Evolutionary conservation across 2,888 invertebrate species (phyloP), one percentile per base, ranked within the genome.

Genomic region (Sarcophaga rosellei): DNA sequence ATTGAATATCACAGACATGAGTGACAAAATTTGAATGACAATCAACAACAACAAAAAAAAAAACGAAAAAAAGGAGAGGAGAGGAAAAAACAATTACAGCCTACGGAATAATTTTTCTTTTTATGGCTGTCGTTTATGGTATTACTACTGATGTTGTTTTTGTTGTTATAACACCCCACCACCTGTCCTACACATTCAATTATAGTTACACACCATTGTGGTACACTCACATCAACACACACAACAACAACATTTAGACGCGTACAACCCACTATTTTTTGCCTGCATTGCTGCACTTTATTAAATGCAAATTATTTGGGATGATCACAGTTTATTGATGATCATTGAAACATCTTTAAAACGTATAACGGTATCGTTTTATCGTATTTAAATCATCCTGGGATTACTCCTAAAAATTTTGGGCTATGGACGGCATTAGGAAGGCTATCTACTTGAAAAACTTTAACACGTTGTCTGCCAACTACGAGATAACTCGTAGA

Each of bases 111-210:
- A 47, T 57, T 82, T 25, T 73, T 61, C 20, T 66, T 25, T 59
- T 47, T 63, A 35, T 10, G 35, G 35, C 35, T 35, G 10, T 35
- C 8, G 35, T 35, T 35, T 35, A 35, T 35, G 8, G 35, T 10
- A 35, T 35, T 35, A 8, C 35, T 10, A 2, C 35, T 17, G 73
- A 17, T 61, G 5, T 47, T 68, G 17, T 59, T 72, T 10, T 57
- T 57, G 12, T 76, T 35, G 20, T 61, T 74, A 73, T 74, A 68
- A 45, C 70, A 65, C 81, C 53, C 76, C 75, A 78, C 68, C 83
- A 68, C 77, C 83, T 74, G 78, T 78, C 68, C 83, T 63, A 74
- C 78, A 78, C 73, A 47, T 78, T 35, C 47, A 23, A 68, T 68
- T 57, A 20, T 20, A 62, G 44, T 57, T 65, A 44, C 57, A 74